Evolutionary conservation across 2,888 invertebrate genomes (phyloP), one percentile per base, ranked within the genome.

Genomic region (Lampropteryx suffumata): DNA sequence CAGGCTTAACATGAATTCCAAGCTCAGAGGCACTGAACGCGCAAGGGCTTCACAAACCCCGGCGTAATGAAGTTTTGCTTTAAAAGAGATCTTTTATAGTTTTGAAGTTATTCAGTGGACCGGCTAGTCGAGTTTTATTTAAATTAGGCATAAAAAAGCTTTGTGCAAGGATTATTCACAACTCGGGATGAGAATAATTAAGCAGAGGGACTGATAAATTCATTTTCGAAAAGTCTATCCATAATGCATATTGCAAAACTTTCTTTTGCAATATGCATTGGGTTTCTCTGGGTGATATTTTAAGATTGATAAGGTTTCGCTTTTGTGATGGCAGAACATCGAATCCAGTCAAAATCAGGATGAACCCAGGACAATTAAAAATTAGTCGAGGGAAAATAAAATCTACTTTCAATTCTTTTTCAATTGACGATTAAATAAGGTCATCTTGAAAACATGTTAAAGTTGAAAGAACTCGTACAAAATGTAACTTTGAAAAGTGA

Each of bases 81-180:
- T 50, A 42, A 24, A 37, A 42, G 27, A 49, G 49, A 42, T 42
- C 24, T 37, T 14, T 29, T 43, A 48, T 40, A 43, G 43, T 37
- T 43, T 47, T 39, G 21, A 50, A 50, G 49, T 43, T 43, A 43
- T 50, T 50, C 49, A 50, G 43, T 43, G 10, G 49, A 49, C 27
- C 9, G 33, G 27, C 33, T 43, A 43, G 43, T 34, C 28, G 37
- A 28, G 43, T 43, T 36, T 50, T 43, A 50, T 50, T 50, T 32
- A 50, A 50, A 43, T 50, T 32, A 33, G 13, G 32, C 35, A 33
- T 42, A 36, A 48, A 36, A 48, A 47, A 34, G 24, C 47, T 21
- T 24, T 47, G 13, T 28, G 34, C 21, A 41, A 41, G 21, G 12
- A 29, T 42, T 36, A 42, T 36, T 49, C 26, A 26, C 17, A 8